Conservation (phyloP, 2,113 vertebrate genomes). For the Cettia cetti region DNA sequence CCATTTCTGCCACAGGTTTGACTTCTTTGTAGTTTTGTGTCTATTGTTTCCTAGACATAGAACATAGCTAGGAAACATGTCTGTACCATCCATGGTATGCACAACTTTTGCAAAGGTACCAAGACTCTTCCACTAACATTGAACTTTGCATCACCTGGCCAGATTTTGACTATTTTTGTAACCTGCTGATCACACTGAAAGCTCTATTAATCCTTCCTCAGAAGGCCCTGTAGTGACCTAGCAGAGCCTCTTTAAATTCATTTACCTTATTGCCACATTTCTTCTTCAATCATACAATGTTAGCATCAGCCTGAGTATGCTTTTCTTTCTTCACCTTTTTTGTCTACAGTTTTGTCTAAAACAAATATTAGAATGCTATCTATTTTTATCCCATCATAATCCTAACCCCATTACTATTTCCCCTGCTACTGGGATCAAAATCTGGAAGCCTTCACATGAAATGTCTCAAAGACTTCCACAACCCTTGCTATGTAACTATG, state of each 20-base stretch:
- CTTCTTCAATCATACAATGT: background rate
- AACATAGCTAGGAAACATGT: background rate
- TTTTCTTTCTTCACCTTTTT: background rate
- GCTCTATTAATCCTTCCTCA: background rate
- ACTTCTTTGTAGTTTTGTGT: background rate
- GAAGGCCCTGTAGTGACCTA: background rate
- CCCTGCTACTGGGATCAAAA: background rate
- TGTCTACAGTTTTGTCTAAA: background rate
- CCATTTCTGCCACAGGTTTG: background rate
- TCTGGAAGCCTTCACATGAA: background rate
- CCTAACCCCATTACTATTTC: background rate
- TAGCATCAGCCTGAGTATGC: background rate
- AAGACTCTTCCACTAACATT: background rate
- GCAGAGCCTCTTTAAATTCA: background rate
- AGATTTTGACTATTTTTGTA: background rate
- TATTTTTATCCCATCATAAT: background rate
- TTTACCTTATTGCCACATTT: background rate
- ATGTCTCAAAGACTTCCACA: background rate
- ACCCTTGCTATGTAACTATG: background rate
- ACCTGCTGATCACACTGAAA: background rate
- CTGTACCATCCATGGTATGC: fast-evolving
- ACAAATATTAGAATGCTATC: background rate
- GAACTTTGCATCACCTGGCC: background rate
- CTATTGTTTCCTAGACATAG: background rate
- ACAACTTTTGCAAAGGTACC: background rate